These are phyloP conservation scores for Sinotaia quadrata DNA, from an alignment of 2,888 invertebrate genomes.

Conservation along the genomic window DNA sequence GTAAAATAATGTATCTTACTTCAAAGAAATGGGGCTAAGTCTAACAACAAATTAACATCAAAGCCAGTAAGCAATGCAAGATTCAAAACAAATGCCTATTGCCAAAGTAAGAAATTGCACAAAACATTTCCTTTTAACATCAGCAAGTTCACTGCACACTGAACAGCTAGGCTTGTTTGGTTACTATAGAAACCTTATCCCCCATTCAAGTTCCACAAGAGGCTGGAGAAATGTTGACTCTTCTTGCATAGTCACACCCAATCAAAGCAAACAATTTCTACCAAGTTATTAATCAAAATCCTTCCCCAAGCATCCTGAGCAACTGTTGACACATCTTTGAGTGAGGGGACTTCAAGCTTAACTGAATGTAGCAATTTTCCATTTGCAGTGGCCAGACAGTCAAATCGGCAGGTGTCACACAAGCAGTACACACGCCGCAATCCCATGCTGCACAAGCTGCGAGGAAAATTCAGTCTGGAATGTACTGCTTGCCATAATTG, in stretches of 20 bases:
- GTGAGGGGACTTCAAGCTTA: not conserved
- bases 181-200: no score
- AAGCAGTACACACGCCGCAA: constrained; percentile 18
- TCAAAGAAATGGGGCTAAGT: no score
- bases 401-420: constrained; percentile 1
- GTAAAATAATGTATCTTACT: no score
- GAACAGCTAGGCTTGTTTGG: no score
- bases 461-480: constrained; percentile 10
- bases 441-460: constrained; percentile 21
- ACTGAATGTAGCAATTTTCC: constrained; percentile 20
- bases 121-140: no score
- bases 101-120: no score
- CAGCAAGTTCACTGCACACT: no score
- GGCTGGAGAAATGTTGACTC: no score
- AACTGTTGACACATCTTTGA: constrained; percentile 22
- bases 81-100: no score
- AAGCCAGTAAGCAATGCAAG: no score
- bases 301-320: constrained; percentile 21
- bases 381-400: constrained; percentile 17
- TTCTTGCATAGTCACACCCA: constrained; percentile 20
- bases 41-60: no score
- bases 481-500: constrained; percentile 4
- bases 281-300: constrained; percentile 16
- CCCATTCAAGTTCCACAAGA: no score
- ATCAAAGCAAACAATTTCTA: constrained; percentile 21